These are phyloP conservation scores for Telenomus remus DNA, from an alignment of 1,140 invertebrate species.

Conservation along the genomic window DNA sequence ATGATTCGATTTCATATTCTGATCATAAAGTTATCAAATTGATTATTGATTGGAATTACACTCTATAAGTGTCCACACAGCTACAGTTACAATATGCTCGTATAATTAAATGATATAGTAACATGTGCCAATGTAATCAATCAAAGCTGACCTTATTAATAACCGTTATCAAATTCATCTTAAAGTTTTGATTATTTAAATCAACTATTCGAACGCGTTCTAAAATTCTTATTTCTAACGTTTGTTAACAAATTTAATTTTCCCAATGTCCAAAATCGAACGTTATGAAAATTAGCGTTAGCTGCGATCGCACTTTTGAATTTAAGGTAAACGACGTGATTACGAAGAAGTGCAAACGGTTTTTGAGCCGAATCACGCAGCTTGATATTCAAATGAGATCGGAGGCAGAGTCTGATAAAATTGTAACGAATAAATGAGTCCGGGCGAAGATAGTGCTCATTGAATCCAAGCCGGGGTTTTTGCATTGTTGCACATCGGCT, in stretches of 20 bases:
- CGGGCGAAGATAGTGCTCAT: conserved; percentile 17
- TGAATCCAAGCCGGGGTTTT: conserved; percentile 6
- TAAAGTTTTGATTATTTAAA: no score
- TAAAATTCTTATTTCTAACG: no score
- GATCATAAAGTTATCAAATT: no score
- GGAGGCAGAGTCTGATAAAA: conserved; percentile 47
- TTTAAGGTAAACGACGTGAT: conserved; percentile 30
- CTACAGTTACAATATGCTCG: no score
- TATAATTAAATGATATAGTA: no score
- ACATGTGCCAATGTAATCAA: no score
- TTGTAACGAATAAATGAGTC: conserved; percentile 29
- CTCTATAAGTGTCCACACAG: no score
- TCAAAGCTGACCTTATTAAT: no score
- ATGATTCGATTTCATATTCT: no score
- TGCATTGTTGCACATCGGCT: conserved; percentile 26
- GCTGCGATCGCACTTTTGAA: conserved; percentile 21
- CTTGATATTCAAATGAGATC: conserved; percentile 43
- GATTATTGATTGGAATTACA: no score
- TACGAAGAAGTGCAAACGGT: conserved; percentile 26
- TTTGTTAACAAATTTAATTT: background rate
- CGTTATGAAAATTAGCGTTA: conserved; percentile 7
- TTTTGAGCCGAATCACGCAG: conserved; percentile 26
- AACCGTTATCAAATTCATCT: no score
- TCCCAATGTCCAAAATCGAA: background rate
- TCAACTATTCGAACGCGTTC: no score